Conservation (phyloP, 2,113 vertebrate species). For the Australoheros scitulus region DNA sequence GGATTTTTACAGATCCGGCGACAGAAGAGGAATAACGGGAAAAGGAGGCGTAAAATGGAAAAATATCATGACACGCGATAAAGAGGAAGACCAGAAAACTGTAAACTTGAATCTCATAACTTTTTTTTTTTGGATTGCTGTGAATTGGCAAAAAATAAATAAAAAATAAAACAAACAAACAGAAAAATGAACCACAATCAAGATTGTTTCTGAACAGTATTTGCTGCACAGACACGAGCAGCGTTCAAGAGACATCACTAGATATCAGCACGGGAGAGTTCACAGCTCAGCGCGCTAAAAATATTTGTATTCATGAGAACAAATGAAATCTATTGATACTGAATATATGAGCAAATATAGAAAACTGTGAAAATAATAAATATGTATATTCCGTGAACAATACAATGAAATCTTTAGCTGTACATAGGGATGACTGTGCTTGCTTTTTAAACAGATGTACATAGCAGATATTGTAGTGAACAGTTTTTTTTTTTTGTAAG, state of each 20-base stretch:
- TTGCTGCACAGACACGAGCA: constrained; percentile 74
- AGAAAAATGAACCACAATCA: constrained; percentile 65
- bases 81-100: constrained; percentile 77
- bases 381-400: constrained; percentile 96
- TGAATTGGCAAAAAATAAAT: constrained; percentile 64
- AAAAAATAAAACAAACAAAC: constrained; percentile 25
- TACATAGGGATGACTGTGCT: constrained; percentile 87
- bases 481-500: constrained; percentile 86
- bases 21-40: constrained; percentile 11
- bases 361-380: constrained; percentile 93
- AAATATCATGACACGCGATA: constrained; percentile 66
- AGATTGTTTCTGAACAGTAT: constrained; percentile 80
- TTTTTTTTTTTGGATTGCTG: constrained; percentile 63
- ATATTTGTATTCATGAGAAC: constrained; percentile 64
- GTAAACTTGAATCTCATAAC: constrained; percentile 70
- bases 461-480: constrained; percentile 88
- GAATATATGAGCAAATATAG: constrained; percentile 79
- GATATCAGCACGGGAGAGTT: constrained; percentile 81
- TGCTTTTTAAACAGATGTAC: constrained; percentile 98
- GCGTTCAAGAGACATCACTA: constrained; percentile 79
- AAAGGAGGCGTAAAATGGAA: neutral
- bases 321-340: constrained; percentile 68
- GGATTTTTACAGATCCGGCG: constrained; percentile 29
- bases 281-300: constrained; percentile 38
- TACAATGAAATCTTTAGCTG: constrained; percentile 80